Conservation (phyloP, 2,113 vertebrate species). For the Hydropotes inermis region DNA sequence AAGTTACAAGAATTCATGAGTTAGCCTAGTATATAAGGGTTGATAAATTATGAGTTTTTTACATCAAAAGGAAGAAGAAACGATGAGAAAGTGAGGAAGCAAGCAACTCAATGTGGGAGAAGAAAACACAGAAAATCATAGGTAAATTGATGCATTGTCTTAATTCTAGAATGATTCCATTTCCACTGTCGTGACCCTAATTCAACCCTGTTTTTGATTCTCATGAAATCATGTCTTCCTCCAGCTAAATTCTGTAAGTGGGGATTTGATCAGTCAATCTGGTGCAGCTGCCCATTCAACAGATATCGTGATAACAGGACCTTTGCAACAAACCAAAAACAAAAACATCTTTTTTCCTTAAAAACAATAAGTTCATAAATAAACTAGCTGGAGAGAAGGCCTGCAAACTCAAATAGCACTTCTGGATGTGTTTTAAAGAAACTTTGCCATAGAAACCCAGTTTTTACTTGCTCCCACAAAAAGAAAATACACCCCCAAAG, state of each 20-base stretch:
- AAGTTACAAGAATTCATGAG: neutral
- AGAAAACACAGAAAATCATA: neutral
- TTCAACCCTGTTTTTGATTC: neutral
- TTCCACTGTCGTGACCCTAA: neutral
- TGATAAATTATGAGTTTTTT: neutral
- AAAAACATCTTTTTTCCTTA: neutral
- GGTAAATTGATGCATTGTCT: neutral
- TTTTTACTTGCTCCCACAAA: neutral
- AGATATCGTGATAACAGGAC: neutral
- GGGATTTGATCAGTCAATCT: neutral
- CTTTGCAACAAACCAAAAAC: neutral
- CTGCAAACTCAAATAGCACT: neutral
- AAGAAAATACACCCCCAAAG: slow-evolving; percentile 17
- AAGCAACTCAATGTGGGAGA: neutral
- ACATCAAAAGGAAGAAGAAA: neutral
- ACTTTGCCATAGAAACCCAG: neutral
- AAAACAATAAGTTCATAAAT: neutral
- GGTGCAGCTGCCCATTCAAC: neutral
- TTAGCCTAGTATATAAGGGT: neutral
- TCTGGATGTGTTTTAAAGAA: neutral
- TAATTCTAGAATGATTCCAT: neutral
- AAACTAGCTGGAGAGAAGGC: neutral
- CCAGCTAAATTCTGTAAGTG: neutral
- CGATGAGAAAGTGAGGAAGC: neutral
- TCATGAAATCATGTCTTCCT: neutral